A percentile compares a stretch with the other conserved stretches of the same genome.
Evolutionary conservation across 2,113 vertebrate genomes (phyloP).

Genomic region (Salvelinus sp.): DNA sequence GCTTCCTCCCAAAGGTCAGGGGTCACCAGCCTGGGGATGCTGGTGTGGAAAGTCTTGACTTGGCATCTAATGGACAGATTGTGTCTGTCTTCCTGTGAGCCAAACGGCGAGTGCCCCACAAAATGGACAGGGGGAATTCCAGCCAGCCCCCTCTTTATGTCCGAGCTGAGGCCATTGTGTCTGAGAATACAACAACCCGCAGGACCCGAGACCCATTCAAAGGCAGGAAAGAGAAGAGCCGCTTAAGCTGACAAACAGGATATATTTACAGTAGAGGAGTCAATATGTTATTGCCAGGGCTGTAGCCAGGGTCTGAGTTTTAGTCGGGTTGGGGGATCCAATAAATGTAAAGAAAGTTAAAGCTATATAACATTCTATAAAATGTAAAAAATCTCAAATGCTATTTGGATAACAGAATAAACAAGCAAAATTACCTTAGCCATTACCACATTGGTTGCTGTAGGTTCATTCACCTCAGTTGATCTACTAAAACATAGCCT

Average conservation of each 20-base stretch:
- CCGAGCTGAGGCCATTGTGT: constrained; percentile 57
- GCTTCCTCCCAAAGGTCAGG: constrained; percentile 58
- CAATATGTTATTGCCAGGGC: constrained; percentile 61
- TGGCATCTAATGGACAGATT: constrained; percentile 68
- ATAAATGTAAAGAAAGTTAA: too few species aligned
- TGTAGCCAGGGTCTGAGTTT: background rate
- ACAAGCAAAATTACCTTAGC: too few species aligned
- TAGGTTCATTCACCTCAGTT: too few species aligned
- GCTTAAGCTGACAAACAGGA: constrained; percentile 69
- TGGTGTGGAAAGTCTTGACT: constrained; percentile 53
- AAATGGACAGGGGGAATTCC: constrained; percentile 69
- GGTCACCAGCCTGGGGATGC: constrained; percentile 39
- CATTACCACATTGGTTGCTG: too few species aligned
- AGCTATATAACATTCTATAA: too few species aligned
- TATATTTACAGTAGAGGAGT: constrained; percentile 65
- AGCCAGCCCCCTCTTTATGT: constrained; percentile 47
- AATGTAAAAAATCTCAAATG: too few species aligned
- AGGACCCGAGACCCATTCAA: constrained; percentile 54
- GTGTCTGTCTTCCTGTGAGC: constrained; percentile 69
- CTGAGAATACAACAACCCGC: constrained; percentile 54
- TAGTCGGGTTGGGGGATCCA: background rate
- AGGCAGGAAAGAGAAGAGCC: constrained; percentile 67
- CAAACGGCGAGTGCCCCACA: constrained; percentile 33
- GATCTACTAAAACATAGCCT: too few species aligned
- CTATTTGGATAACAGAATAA: too few species aligned